These are phyloP conservation scores for Sciurus carolinensis DNA, from an alignment of 2,797 vertebrate genomes.

Conservation along the genomic window DNA sequence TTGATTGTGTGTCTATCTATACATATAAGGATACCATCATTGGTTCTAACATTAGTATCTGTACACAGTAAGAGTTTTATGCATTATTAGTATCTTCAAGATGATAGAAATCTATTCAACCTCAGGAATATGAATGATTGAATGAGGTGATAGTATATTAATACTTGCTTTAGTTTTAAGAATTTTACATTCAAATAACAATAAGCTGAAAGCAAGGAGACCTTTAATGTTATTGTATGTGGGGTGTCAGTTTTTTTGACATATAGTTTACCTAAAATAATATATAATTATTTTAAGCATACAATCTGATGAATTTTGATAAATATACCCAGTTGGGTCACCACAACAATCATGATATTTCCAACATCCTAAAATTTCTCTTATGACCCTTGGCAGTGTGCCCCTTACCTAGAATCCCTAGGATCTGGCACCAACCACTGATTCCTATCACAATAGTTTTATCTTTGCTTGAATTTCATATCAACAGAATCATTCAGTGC, in stretches of 20 bases:
- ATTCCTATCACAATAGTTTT: neutral
- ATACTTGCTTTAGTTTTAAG: constrained; percentile 27
- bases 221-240: neutral
- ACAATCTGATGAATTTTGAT: neutral
- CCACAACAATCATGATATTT: neutral
- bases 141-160: neutral
- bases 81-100: neutral
- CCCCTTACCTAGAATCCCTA: neutral
- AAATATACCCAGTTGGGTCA: neutral
- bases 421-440: neutral
- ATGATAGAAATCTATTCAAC: neutral
- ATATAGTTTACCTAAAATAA: neutral
- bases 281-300: neutral
- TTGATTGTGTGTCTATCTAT: neutral
- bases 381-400: neutral
- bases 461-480: neutral
- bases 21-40: neutral
- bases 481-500: neutral
- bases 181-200: constrained; percentile 19
- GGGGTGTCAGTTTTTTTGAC: neutral
- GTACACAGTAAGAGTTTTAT: neutral
- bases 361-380: neutral
- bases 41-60: neutral
- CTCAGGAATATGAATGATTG: neutral
- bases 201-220: neutral